Base-by-base conservation (phyloP, 2,113 vertebrate species). In the Chunga burmeisteri region DNA sequence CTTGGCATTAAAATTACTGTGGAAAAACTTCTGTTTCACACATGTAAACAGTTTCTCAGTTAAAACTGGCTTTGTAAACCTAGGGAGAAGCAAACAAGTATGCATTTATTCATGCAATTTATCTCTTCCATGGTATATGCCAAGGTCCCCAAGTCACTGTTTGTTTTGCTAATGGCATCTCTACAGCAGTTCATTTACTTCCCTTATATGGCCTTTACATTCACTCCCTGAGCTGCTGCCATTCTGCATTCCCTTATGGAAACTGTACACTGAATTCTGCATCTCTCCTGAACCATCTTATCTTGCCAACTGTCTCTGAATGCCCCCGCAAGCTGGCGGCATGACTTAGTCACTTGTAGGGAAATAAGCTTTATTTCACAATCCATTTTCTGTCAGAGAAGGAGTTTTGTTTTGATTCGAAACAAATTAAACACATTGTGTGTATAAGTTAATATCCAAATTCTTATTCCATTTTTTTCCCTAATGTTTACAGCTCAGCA, bases 201-300 rank as follows among this genome's bases (percentile, higher is more conserved):
- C 78, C 93, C 95, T 97, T 97, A 91, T 94, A 97, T 93, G 89
- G 94, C 89, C 89, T 97, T 91, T 93, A 94, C 42, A 66, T 93
- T 93, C 73, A 61, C 53, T 79, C 86, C 49, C 67, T 85, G 89
- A 94, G 91, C 78, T 91, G 84, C 89, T 96, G 93, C 91, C 81
- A 85, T 94, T 79, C 93, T 72, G 46, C 83, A 46, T 95, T 94
- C 91, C 53, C 78, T 94, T 66, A 55, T 46, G 47, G 78, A 94
- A 86, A 93, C 78, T 62, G n/a, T 50, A 62, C 14, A 1, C 66
- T 61, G 62, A 70, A 89, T 87, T 93, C 62, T 91, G 74, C 32
- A 88, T 95, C 84, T 70, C 66, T 96, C 53, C 74, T 85, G 66
- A 80, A 96, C 78, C 78, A 93, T 93, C 91, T 80, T 62, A 82